phyloP scores from a whole-genome alignment of 1,140 invertebrate species.

The Trichonephila inaurata region DNA sequence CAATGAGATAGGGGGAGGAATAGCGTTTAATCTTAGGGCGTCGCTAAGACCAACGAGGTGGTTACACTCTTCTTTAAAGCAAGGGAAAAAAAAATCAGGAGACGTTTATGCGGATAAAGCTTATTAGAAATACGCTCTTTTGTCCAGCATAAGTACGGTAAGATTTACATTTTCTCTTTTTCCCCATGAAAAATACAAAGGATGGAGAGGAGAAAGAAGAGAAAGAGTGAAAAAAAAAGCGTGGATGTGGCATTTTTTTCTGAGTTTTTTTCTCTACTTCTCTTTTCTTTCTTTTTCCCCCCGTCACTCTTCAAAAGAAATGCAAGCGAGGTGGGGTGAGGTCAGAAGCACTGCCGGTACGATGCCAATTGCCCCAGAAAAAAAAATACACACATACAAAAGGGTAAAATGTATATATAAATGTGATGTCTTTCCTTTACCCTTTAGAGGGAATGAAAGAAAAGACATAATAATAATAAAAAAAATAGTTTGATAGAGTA shows the following conservation, averaged over 20 bases:
- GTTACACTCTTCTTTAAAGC: background rate
- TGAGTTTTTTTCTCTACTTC: background rate
- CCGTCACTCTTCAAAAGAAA: background rate
- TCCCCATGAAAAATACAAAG: background rate
- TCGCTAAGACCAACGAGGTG: background rate
- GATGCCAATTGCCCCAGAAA: conserved; percentile 20
- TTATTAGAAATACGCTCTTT: conserved; percentile 31
- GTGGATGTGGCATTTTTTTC: background rate
- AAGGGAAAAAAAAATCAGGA: background rate
- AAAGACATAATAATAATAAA: conserved; percentile 8
- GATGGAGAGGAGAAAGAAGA: background rate
- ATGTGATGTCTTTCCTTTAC: background rate
- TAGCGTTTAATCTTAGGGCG: conserved; percentile 31
- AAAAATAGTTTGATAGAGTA: conserved; percentile 21
- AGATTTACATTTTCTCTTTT: conserved; percentile 48
- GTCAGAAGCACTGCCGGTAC: conserved; percentile 26
- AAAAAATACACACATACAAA: background rate
- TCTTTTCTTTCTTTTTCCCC: background rate
- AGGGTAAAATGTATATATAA: background rate
- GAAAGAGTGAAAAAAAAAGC: conserved; percentile 28
- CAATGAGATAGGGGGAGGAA: background rate
- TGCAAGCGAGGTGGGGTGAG: background rate
- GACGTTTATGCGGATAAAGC: conserved; percentile 25
- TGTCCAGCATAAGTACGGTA: background rate
- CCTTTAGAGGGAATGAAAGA: conserved; percentile 1